These are phyloP conservation scores for Yponomeuta evonymella DNA, from an alignment of 2,888 invertebrate species.

Conservation along the genomic window DNA sequence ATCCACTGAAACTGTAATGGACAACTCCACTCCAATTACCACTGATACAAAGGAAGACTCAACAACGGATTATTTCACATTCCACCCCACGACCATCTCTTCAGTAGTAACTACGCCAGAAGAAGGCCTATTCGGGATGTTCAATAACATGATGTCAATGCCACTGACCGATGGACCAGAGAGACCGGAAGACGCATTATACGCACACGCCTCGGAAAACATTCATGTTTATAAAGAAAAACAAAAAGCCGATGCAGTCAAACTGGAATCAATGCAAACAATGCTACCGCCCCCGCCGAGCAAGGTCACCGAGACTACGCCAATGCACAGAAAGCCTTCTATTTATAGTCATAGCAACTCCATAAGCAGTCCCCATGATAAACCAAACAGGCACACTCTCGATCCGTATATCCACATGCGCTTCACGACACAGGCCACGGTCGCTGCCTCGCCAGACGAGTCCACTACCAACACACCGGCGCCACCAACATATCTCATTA, in stretches of 20 bases:
- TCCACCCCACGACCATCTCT: slow-evolving; percentile 31
- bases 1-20: slow-evolving; percentile 39
- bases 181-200: slow-evolving; percentile 59
- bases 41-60: slow-evolving; percentile 33
- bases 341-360: slow-evolving; percentile 34
- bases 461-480: slow-evolving; percentile 66
- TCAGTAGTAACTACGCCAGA: neutral
- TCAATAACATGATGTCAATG: slow-evolving; percentile 67
- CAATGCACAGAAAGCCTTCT: slow-evolving; percentile 34
- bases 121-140: slow-evolving; percentile 44
- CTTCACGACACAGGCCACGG: slow-evolving; percentile 66
- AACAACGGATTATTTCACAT: slow-evolving; percentile 38
- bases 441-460: slow-evolving; percentile 74
- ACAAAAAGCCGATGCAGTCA: slow-evolving; percentile 36
- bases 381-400: slow-evolving; percentile 42
- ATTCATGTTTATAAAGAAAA: slow-evolving; percentile 57
- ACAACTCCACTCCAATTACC: slow-evolving; percentile 31
- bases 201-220: slow-evolving; percentile 63
- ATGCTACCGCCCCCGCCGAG: slow-evolving; percentile 75
- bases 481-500: slow-evolving; percentile 84
- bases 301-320: slow-evolving; percentile 37
- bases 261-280: slow-evolving; percentile 76
- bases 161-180: slow-evolving; percentile 58
- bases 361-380: slow-evolving; percentile 38
- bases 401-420: slow-evolving; percentile 67